A percentile compares a stretch with the other conserved stretches of the same genome.
These are phyloP conservation scores for Gobio occitaniae DNA, from an alignment of 2,797 vertebrate species.

Conservation along the genomic window DNA sequence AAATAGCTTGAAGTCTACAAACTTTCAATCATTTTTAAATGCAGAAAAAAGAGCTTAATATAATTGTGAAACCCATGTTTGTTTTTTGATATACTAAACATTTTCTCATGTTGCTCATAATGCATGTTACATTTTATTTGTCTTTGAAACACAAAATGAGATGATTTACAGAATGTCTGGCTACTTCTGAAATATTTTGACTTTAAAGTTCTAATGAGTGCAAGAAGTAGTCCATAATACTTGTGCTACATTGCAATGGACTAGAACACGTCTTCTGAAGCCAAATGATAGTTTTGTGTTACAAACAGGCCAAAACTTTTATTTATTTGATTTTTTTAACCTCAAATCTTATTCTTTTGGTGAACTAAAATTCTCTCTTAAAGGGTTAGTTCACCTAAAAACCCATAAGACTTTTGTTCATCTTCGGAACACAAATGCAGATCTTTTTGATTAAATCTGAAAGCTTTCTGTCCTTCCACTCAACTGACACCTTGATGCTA, in stretches of 20 bases:
- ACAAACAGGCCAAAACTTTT: background rate
- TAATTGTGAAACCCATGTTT: background rate
- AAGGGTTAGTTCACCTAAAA: no score
- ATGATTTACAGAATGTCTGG: background rate
- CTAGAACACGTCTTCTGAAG: background rate
- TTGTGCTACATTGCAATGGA: background rate
- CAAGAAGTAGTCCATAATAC: background rate
- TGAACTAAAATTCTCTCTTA: slow-evolving; percentile 2
- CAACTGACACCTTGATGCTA: no score
- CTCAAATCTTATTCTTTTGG: background rate
- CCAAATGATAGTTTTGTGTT: background rate
- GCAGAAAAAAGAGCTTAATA: background rate
- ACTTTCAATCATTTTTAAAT: background rate
- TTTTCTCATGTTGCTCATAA: background rate
- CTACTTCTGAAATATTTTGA: background rate
- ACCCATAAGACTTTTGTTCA: no score
- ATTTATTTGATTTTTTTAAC: no score
- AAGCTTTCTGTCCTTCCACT: no score
- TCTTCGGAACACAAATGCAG: no score
- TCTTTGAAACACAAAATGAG: background rate
- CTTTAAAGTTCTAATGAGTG: background rate
- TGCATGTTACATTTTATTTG: background rate
- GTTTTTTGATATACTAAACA: background rate
- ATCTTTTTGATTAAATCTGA: no score
- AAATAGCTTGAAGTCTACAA: background rate